These are phyloP conservation scores for Eristalis tenax DNA, from an alignment of 2,888 invertebrate species.

Conservation along the genomic window DNA sequence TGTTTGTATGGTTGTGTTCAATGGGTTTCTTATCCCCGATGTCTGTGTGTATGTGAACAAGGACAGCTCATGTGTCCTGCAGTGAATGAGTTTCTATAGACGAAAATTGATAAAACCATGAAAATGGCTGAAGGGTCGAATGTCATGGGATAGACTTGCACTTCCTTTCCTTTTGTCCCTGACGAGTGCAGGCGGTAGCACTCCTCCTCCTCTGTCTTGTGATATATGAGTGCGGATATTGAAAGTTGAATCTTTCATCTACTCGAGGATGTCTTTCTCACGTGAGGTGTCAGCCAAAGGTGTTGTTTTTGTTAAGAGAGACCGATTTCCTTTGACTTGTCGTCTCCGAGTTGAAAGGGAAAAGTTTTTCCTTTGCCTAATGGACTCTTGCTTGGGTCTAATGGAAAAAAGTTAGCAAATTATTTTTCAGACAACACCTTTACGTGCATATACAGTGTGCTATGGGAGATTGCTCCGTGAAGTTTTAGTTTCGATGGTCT, in stretches of 20 bases:
- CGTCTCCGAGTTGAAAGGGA: background rate
- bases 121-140: background rate
- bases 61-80: constrained; percentile 52
- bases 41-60: background rate
- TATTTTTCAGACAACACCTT: constrained; percentile 23
- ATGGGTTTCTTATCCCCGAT: background rate
- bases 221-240: constrained; percentile 66
- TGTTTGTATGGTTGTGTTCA: constrained; percentile 28
- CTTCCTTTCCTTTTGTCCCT: constrained; percentile 37
- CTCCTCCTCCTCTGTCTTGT: background rate
- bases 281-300: constrained; percentile 35
- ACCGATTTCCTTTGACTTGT: constrained; percentile 16
- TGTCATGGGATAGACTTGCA: constrained; percentile 37
- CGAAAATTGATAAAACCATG: constrained; percentile 36
- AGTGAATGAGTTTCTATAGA: constrained; percentile 50
- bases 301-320: constrained; percentile 5
- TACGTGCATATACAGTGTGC: background rate
- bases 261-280: constrained; percentile 3
- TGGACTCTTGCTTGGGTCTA: constrained; percentile 64
- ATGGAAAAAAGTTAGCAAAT: constrained; percentile 67
- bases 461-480: background rate
- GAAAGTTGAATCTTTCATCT: constrained; percentile 54
- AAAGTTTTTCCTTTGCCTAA: constrained; percentile 61
- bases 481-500: constrained; percentile 38
- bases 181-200: too few species aligned